Conservation (phyloP, 2,888 invertebrate genomes). For the Ophraella communa region DNA sequence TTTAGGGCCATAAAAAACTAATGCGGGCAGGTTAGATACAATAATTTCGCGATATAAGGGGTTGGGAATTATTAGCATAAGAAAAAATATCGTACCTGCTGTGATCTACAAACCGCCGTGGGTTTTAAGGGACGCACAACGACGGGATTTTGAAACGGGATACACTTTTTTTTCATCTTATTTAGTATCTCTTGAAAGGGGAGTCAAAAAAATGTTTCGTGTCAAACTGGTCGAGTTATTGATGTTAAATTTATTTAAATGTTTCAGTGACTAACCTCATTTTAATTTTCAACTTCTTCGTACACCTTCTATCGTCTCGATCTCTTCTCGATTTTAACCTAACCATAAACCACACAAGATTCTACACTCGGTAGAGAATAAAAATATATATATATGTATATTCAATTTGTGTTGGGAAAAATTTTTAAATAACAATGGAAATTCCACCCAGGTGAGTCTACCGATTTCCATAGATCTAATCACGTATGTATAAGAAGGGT, state of each 20-base stretch:
- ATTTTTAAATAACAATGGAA: slow-evolving; percentile 27
- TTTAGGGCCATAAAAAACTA: slow-evolving; percentile 13
- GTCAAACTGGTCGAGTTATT: background rate
- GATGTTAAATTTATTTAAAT: background rate
- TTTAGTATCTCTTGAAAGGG: background rate
- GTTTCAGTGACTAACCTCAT: background rate
- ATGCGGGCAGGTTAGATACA: slow-evolving; percentile 40
- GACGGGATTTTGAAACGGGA: background rate
- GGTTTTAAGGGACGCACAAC: background rate
- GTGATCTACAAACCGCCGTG: slow-evolving; percentile 17
- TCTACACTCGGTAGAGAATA: slow-evolving; percentile 9
- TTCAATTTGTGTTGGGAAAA: slow-evolving; percentile 25
- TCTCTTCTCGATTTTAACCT: slow-evolving; percentile 8
- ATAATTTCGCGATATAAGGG: slow-evolving; percentile 41
- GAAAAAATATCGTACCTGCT: slow-evolving; percentile 27
- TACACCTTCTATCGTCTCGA: slow-evolving; percentile 12
- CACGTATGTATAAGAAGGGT: slow-evolving; percentile 47
- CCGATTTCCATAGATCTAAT: slow-evolving; percentile 46
- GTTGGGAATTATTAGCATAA: slow-evolving; percentile 40
- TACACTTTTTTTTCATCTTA: background rate
- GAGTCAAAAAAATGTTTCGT: no score
- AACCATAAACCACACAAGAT: slow-evolving; percentile 29
- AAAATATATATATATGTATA: no score
- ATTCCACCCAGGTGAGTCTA: slow-evolving; percentile 31
- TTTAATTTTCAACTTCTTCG: slow-evolving; percentile 12